Percentiles rank a stretch among this genome's conserved stretches.
Evolutionary conservation across 2,113 vertebrate species (phyloP).

Genomic region (Scatophagus argus): DNA sequence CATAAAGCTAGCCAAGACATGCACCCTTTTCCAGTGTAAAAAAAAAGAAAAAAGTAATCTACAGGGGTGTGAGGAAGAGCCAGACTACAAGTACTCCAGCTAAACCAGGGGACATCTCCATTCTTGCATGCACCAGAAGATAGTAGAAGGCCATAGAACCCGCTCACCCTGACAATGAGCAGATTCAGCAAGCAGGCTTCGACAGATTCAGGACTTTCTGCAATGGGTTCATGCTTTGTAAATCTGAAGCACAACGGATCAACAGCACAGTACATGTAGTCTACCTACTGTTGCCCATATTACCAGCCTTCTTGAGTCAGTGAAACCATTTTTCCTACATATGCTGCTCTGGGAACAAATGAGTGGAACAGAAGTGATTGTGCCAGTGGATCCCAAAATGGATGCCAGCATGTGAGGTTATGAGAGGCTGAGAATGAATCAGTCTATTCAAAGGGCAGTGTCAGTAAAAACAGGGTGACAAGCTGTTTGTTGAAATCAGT

Average conservation of each 20-base stretch:
- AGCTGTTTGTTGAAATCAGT: too few relatives aligned
- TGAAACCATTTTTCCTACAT: slow-evolving; percentile 50
- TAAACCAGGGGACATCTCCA: slow-evolving; percentile 84
- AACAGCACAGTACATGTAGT: slow-evolving; percentile 79
- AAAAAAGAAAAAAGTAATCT: accelerated
- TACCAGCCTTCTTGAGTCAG: not conserved
- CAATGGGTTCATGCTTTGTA: slow-evolving; percentile 53
- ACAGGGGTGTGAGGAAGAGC: not conserved
- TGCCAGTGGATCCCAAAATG: slow-evolving; percentile 43
- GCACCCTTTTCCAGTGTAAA: slow-evolving; percentile 22
- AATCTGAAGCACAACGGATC: slow-evolving; percentile 30
- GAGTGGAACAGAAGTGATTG: slow-evolving; percentile 65
- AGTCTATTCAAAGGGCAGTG: not conserved
- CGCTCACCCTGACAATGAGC: slow-evolving; percentile 87
- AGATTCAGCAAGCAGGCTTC: slow-evolving; percentile 81
- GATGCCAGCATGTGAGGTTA: slow-evolving; percentile 5
- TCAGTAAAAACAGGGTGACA: slow-evolving; percentile 4
- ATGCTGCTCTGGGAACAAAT: slow-evolving; percentile 74
- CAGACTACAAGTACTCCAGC: slow-evolving; percentile 36
- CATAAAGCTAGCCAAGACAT: slow-evolving; percentile 60
- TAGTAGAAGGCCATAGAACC: slow-evolving; percentile 58
- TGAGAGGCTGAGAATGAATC: slow-evolving; percentile 13
- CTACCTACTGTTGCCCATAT: slow-evolving; percentile 76
- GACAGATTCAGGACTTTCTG: slow-evolving; percentile 69
- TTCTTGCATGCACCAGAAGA: slow-evolving; percentile 78